Conservation (phyloP, 2,888 invertebrate genomes). For the Ellobium chinense region DNA sequence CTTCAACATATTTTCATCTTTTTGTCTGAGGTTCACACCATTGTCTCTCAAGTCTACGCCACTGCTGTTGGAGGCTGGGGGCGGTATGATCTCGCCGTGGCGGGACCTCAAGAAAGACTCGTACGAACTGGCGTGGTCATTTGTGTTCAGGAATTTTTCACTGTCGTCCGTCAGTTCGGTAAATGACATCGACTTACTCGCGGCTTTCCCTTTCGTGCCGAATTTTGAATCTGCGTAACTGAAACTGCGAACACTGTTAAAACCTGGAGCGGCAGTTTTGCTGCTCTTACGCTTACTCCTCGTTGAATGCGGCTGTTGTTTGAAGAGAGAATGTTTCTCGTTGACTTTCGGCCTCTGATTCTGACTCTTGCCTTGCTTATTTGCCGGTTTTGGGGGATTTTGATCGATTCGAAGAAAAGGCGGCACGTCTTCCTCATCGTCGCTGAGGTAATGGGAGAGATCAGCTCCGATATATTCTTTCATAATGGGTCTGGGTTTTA, state of each 20-base stretch:
- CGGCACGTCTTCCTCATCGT: slow-evolving; percentile 45
- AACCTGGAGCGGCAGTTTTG: background rate
- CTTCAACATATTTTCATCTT: slow-evolving; percentile 41
- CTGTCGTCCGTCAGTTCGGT: slow-evolving; percentile 24
- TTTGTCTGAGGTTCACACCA: background rate
- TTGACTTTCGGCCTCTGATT: slow-evolving; percentile 3
- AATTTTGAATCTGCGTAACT: slow-evolving; percentile 56
- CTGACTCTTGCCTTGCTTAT: slow-evolving; percentile 31
- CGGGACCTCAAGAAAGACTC: slow-evolving; percentile 46
- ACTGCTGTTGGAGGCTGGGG: background rate
- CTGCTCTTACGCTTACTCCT: slow-evolving; percentile 23
- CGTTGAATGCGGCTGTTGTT: slow-evolving; percentile 12
- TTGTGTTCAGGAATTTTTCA: slow-evolving; percentile 26
- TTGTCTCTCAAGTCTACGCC: slow-evolving; percentile 8
- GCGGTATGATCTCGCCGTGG: slow-evolving; percentile 33
- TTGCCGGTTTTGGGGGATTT: background rate
- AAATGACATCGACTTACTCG: slow-evolving; percentile 7
- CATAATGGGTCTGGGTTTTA: background rate
- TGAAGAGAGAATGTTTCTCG: slow-evolving; percentile 43
- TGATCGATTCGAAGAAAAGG: too few relatives aligned
- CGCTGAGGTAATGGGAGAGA: slow-evolving; percentile 52
- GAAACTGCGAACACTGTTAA: slow-evolving; percentile 48
- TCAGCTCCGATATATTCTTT: slow-evolving; percentile 53
- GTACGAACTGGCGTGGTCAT: slow-evolving; percentile 33
- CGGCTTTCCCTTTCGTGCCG: slow-evolving; percentile 43